A percentile compares a stretch with the other conserved stretches of the same genome.
phyloP scores from a whole-genome alignment of 2,888 invertebrate genomes.

The Lymantria dispar region DNA sequence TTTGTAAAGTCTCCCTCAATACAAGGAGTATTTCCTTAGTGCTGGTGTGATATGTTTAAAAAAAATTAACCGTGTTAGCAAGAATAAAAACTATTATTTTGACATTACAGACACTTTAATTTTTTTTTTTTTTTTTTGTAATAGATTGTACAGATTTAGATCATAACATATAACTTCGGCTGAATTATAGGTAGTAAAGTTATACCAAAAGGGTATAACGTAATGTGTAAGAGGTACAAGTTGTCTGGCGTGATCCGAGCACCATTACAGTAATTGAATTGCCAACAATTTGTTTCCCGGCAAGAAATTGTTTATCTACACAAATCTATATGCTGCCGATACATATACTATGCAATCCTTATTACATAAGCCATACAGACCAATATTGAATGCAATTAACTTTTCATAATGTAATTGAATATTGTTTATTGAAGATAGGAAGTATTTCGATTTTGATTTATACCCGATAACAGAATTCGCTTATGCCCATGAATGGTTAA shows the following conservation, averaged over 20 bases:
- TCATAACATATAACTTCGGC: too few species aligned
- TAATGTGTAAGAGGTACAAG: conserved; percentile 6
- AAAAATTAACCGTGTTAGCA: too few species aligned
- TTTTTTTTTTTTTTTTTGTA: too few species aligned
- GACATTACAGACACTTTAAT: too few species aligned
- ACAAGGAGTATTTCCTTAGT: too few species aligned
- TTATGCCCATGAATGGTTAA: conserved; percentile 34
- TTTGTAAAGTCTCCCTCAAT: too few species aligned
- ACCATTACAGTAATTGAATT: conserved; percentile 60
- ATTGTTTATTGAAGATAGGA: conserved; percentile 21
- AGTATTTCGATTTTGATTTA: conserved; percentile 44
- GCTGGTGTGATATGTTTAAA: too few species aligned
- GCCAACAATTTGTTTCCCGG: conserved; percentile 56
- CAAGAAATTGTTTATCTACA: conserved; percentile 55
- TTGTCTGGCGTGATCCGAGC: conserved; percentile 24
- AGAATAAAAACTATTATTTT: too few species aligned
- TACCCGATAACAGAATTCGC: conserved; percentile 38
- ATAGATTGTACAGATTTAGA: too few species aligned
- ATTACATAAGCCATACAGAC: conserved; percentile 5
- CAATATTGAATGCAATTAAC: conserved; percentile 10
- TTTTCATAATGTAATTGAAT: conserved; percentile 6
- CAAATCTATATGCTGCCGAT: conserved; percentile 17
- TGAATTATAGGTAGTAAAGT: conserved; percentile 11
- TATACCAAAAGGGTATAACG: conserved; percentile 20
- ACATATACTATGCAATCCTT: conserved; percentile 6